Evolutionary conservation across 2,113 vertebrate species (phyloP).

Genomic region (Acinonyx jubatus): DNA sequence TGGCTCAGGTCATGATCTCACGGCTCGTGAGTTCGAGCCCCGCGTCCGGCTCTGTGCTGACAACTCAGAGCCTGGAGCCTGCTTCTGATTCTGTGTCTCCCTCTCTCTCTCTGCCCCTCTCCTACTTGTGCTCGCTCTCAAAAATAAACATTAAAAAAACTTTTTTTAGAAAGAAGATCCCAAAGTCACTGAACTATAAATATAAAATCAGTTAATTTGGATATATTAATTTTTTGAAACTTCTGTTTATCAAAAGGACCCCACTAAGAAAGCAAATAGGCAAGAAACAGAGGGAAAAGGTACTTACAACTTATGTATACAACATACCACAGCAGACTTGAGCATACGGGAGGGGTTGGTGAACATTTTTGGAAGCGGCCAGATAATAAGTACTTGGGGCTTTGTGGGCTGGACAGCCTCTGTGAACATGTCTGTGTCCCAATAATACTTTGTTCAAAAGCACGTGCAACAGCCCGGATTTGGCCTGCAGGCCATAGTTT

Average conservation of each 20-base stretch:
- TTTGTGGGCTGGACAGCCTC: neutral
- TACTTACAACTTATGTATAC: neutral
- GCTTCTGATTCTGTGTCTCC: too few species aligned
- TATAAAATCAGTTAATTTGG: neutral
- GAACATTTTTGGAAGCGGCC: neutral
- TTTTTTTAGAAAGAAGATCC: too few species aligned
- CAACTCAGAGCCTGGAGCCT: too few species aligned
- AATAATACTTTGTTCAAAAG: neutral
- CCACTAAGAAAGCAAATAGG: neutral
- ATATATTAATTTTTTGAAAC: neutral
- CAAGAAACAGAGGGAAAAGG: neutral
- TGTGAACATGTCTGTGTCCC: neutral
- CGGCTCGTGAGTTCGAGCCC: too few species aligned
- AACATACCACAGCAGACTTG: neutral
- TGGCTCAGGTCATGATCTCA: too few species aligned
- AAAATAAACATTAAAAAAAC: too few species aligned
- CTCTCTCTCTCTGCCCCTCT: too few species aligned
- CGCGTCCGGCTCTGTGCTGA: too few species aligned
- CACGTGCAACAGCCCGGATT: neutral
- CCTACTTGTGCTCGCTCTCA: too few species aligned
- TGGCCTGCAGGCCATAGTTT: neutral
- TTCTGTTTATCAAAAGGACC: neutral
- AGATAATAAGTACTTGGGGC: too few species aligned
- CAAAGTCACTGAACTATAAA: neutral
- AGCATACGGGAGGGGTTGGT: neutral